These are phyloP conservation scores for Acanthopleura granulata DNA, from an alignment of 2,888 invertebrate genomes.

Conservation along the genomic window DNA sequence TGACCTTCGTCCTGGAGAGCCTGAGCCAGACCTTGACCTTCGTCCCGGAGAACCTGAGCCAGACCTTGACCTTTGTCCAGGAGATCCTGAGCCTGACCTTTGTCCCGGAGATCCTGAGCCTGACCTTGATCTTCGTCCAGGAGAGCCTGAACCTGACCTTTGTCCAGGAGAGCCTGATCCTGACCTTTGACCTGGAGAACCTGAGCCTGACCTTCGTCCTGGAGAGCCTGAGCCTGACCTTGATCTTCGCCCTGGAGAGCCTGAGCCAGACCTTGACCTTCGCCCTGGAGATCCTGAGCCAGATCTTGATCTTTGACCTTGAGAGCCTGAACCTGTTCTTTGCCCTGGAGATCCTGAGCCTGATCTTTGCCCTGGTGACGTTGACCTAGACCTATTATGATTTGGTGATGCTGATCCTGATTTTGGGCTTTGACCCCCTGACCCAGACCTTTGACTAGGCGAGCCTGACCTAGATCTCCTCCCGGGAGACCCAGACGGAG, in stretches of 20 bases:
- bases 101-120: conserved; percentile 25
- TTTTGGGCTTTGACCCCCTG: conserved; percentile 18
- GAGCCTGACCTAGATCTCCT: conserved; percentile 18
- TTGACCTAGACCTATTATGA: background rate
- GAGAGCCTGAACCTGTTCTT: conserved; percentile 30
- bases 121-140: conserved; percentile 29
- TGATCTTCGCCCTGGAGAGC: conserved; percentile 30
- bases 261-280: conserved; percentile 30
- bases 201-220: conserved; percentile 21
- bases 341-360: conserved; percentile 19
- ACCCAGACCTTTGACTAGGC: background rate
- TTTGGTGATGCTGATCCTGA: background rate
- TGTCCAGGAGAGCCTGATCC: conserved; percentile 17
- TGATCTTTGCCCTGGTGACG: conserved; percentile 21
- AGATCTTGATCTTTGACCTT: conserved; percentile 31
- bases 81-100: conserved; percentile 35
- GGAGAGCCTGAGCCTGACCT: conserved; percentile 34
- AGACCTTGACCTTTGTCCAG: conserved; percentile 7
- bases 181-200: conserved; percentile 10
- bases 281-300: conserved; percentile 11
- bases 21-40: conserved; percentile 25
- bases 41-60: background rate
- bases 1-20: conserved; percentile 28
- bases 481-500: background rate
- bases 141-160: conserved; percentile 20